Evolutionary conservation across 2,797 vertebrate genomes (phyloP).

Genomic region (Cuniculus paca): DNA sequence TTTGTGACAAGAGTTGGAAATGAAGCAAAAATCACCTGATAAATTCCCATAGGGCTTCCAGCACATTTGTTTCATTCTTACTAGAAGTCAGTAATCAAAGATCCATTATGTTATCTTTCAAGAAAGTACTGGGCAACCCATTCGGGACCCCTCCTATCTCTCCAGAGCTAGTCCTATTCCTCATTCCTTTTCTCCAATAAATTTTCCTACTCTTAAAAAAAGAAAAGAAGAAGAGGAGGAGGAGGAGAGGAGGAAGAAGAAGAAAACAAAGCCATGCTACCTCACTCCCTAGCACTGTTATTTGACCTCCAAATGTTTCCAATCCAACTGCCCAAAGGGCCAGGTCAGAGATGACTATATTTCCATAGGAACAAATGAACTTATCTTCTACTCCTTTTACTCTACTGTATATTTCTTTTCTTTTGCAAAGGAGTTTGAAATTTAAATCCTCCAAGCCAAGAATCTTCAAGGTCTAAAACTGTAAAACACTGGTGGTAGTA

Average conservation of each 20-base stretch:
- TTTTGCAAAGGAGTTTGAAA: conserved; percentile 36
- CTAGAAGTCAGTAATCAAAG: conserved; percentile 5
- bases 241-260: no score
- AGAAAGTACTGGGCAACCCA: neutral
- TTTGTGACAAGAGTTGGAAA: conserved; percentile 19
- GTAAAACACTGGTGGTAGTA: neutral
- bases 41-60: neutral
- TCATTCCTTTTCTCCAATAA: no score
- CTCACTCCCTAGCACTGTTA: conserved; percentile 7
- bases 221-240: no score
- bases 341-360: neutral
- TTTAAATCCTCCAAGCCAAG: conserved; percentile 15
- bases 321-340: neutral
- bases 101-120: neutral
- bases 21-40: conserved; percentile 33
- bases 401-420: neutral
- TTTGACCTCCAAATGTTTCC: neutral
- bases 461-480: conserved; percentile 18
- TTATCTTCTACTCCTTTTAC: neutral
- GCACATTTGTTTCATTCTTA: conserved; percentile 12
- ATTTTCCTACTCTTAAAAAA: no score
- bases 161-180: no score
- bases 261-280: neutral
- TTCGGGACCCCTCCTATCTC: neutral
- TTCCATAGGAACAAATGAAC: neutral